Conservation (phyloP, 2,888 invertebrate genomes). For the Eulithis testata region DNA sequence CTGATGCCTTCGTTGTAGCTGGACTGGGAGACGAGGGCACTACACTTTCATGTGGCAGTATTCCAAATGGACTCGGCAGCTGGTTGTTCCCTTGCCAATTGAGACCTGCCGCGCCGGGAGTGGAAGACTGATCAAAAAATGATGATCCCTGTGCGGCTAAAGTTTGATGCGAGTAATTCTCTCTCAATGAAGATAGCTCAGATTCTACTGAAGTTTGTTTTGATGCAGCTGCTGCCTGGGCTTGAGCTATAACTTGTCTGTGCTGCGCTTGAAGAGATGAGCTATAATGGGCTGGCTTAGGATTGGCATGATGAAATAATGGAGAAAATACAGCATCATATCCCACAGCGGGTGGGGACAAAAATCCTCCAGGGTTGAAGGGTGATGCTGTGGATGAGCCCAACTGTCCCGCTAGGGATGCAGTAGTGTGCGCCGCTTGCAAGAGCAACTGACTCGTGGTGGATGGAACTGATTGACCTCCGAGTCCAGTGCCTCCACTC, state of each 20-base stretch:
- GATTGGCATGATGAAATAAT: constrained; percentile 91
- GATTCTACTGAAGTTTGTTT: constrained; percentile 84
- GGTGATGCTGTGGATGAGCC: constrained; percentile 86
- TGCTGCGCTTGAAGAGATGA: constrained; percentile 87
- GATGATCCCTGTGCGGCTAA: constrained; percentile 84
- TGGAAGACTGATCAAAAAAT: constrained; percentile 88
- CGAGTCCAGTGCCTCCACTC: constrained; percentile 82
- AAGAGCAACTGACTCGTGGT: constrained; percentile 88
- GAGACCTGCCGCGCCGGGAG: constrained; percentile 79
- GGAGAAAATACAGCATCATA: constrained; percentile 94
- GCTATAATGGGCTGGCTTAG: constrained; percentile 90
- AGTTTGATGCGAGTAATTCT: constrained; percentile 86
- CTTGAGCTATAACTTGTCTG: constrained; percentile 86
- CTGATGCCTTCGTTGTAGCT: constrained; percentile 84
- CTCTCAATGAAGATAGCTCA: constrained; percentile 83
- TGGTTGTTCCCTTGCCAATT: constrained; percentile 91
- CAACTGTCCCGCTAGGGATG: constrained; percentile 85
- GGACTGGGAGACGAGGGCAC: constrained; percentile 87
- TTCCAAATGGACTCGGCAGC: constrained; percentile 90
- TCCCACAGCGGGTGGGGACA: constrained; percentile 90
- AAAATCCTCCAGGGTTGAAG: constrained; percentile 89
- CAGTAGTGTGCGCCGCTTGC: constrained; percentile 86
- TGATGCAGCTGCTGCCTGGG: constrained; percentile 82
- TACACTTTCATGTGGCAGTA: constrained; percentile 91
- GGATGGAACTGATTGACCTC: constrained; percentile 84